Conservation (phyloP, 2,888 invertebrate genomes). For the Timema cristinae region DNA sequence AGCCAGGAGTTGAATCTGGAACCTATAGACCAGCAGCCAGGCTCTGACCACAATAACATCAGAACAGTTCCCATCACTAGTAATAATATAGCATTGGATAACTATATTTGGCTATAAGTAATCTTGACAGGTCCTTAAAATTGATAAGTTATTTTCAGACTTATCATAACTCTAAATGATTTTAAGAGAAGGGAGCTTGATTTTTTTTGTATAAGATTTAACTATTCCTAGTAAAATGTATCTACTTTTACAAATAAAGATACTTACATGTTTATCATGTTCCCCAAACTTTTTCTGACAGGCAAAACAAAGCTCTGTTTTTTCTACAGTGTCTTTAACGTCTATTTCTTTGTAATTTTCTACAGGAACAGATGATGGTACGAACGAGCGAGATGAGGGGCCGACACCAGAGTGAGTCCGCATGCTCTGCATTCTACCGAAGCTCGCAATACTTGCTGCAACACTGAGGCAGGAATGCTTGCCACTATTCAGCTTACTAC, state of each 20-base stretch:
- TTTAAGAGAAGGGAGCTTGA: no score
- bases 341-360: slow-evolving; percentile 72
- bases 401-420: slow-evolving; percentile 92
- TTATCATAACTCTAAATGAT: no score
- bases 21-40: no score
- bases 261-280: slow-evolving; percentile 66
- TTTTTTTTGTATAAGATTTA: no score
- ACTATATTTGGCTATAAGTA: no score
- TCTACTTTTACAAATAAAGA: background rate
- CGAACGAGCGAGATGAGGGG: slow-evolving; percentile 95
- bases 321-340: slow-evolving; percentile 41
- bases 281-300: slow-evolving; percentile 66
- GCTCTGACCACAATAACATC: no score
- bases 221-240: no score
- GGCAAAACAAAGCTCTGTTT: slow-evolving; percentile 63
- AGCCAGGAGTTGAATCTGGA: no score
- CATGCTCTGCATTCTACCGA: slow-evolving; percentile 94
- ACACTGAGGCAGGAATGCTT: slow-evolving; percentile 92
- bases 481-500: slow-evolving; percentile 64
- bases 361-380: slow-evolving; percentile 95
- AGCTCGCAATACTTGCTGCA: slow-evolving; percentile 96
- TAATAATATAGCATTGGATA: no score
- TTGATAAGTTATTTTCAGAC: no score
- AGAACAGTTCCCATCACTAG: no score
- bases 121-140: no score